Conservation (phyloP, 1,140 invertebrate species). For the Aphidius gifuensis region DNA sequence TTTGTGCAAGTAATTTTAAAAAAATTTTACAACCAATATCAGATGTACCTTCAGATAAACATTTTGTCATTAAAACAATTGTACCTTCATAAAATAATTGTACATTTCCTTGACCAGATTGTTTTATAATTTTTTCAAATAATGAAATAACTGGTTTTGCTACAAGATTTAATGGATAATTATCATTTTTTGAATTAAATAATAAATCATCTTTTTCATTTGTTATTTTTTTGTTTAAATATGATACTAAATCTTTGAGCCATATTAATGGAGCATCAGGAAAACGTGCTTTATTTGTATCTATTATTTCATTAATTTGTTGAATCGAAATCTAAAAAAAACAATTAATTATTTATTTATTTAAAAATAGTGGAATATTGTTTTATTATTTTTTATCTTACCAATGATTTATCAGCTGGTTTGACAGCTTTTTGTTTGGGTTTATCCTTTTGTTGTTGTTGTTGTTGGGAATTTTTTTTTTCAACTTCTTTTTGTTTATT, state of each 20-base stretch:
- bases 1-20: conserved; percentile 65
- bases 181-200: conserved; percentile 53
- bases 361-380: no score
- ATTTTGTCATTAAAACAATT: conserved; percentile 63
- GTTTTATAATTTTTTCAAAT: conserved; percentile 58
- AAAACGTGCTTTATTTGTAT: conserved; percentile 58
- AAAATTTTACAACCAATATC: conserved; percentile 69
- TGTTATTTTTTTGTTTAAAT: conserved; percentile 62
- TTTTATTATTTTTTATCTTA: conserved; percentile 35
- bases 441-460: conserved; percentile 32
- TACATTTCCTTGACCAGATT: conserved; percentile 57
- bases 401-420: conserved; percentile 63
- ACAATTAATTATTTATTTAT: no score
- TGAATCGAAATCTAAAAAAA: conserved; percentile 57
- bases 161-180: conserved; percentile 58
- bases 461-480: conserved; percentile 26
- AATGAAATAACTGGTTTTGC: conserved; percentile 55
- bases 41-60: conserved; percentile 62
- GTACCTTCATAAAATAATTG: conserved; percentile 66
- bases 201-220: conserved; percentile 62
- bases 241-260: conserved; percentile 63
- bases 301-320: conserved; percentile 56
- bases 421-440: conserved; percentile 61
- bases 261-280: conserved; percentile 62
- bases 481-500: conserved; percentile 29